Evolutionary conservation across 2,888 invertebrate genomes (phyloP).

Genomic region (Rhagium mordax): DNA sequence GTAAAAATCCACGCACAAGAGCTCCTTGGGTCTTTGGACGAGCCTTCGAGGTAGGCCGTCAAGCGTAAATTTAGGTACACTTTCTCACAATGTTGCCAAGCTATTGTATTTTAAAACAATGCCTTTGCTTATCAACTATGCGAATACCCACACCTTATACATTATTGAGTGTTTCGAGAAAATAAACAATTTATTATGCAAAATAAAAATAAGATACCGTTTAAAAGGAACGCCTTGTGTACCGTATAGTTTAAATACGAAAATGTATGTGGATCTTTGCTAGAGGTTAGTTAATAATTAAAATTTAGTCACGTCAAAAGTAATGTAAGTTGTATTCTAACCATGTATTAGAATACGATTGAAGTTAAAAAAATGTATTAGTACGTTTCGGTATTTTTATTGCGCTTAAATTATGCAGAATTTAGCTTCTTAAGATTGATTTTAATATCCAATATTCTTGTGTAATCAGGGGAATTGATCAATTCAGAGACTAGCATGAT

Average conservation of each 20-base stretch:
- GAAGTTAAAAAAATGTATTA: background rate
- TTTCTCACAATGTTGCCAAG: constrained; percentile 61
- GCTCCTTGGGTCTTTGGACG: constrained; percentile 17
- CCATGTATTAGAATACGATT: background rate
- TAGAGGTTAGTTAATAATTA: background rate
- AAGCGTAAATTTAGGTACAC: constrained; percentile 62
- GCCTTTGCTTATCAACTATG: constrained; percentile 48
- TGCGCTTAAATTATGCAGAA: too few species aligned
- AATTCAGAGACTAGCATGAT: too few species aligned
- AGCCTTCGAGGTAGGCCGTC: constrained; percentile 56
- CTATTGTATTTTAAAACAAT: constrained; percentile 59
- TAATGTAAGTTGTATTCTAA: background rate
- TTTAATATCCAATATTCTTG: too few species aligned
- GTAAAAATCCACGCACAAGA: constrained; percentile 13
- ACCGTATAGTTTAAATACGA: background rate
- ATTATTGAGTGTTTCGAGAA: constrained; percentile 29
- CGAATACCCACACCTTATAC: constrained; percentile 48
- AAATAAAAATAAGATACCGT: constrained; percentile 37
- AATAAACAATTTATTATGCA: constrained; percentile 42
- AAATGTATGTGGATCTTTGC: background rate
- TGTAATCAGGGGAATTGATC: too few species aligned
- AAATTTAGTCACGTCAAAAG: background rate
- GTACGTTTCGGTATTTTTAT: background rate
- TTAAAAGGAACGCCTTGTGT: constrained; percentile 6
- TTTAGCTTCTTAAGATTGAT: too few species aligned